Base-by-base conservation (phyloP, 92 coral and sea anemone species). In the Heteractis magnifica region DNA sequence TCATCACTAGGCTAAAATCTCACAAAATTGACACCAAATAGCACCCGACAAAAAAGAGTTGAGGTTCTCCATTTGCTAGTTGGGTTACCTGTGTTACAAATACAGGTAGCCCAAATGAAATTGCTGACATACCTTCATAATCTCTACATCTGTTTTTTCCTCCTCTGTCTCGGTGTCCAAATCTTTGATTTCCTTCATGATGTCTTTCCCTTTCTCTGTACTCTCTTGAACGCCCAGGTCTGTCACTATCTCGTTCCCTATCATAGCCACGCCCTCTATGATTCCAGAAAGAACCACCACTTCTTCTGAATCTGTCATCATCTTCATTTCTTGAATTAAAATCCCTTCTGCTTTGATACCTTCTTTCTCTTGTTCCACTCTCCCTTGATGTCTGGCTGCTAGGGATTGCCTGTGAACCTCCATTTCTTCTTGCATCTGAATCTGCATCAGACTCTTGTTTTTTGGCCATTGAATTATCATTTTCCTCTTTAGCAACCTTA, bases 61-160 rank as follows among this genome's bases (percentile, higher is more conserved):
- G 10, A 68, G 4, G 26, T 68, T 20, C 49, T 26, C 49, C 9
- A 68, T 68, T 68, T 21, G 65, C 10, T 81, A 68, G 19, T 21
- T 77, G 83, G 49, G 59, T 26, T 77, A 10, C 80, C 68, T 52
- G 58, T 51, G 41, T 18, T 80, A 41, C 1, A 13, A 13, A 64
- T 18, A 77, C 71, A 56, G 53, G 65, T 48, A 62, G 9, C 51
- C 53, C 52, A 21, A 55, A 10, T 5, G 9, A 34, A 19, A 64
- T 8, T 15, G 34, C 41, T 41, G 10, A 56, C 20, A 16, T 92
- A 96, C 99, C 99, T 82, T 96, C 99, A 92, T 96, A 96, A 87
- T 96, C 99, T 73, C 98, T 87, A 81, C 99, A 96, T 65, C 99
- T 92, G 18, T 90, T 89, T 82, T 90, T 94, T 70, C 93, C 90